Base-by-base conservation (phyloP, 1,140 invertebrate genomes). In the Dendroctonus valens region DNA sequence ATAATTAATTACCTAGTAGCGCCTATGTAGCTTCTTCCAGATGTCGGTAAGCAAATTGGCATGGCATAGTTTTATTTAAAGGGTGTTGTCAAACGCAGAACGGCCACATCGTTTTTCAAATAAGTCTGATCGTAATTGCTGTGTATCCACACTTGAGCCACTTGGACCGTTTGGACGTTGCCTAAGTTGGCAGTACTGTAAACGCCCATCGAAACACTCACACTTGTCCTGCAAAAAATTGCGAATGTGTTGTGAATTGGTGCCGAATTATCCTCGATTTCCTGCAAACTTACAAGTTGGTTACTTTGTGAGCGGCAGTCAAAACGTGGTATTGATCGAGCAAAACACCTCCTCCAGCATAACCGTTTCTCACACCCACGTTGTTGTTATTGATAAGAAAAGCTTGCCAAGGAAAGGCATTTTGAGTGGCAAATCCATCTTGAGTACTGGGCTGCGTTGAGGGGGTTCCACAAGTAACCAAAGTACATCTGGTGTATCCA, bases 71-170 rank as follows among this genome's bases (percentile, higher is more conserved):
- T 70, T 68, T n/a, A 74, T 52, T 76, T 67, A 2, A 87, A 77
- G 7, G 81, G 79, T 5, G 82, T 76, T 2, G 79, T 73, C 0
- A 87, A 69, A 37, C 78, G 78, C 15, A 90, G 69, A 0, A 90
- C 67, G 12, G 87, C 88, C 7, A 90, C 72, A 67, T 90, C 87
- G 68, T 87, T 86, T 8, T 82, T 78, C 2, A 85, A 73, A 63
- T 81, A 86, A 0, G 70, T 60, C 0, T 77, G 62, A 53, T 82
- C 81, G 73, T 84, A 90, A 39, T 79, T 66, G 0, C 82, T 81
- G 72, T 90, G 85, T 8, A 83, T 71, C 38, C 64, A 68, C 12
- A 71, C 67, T 49, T 65, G 46, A 7, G 52, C 14, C 0, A 72
- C 73, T 39, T 69, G 62, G 14, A 61, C 59, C 8, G 52, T 69